Base-by-base conservation (phyloP, 2,888 invertebrate species). In the Cheilosia urbana region DNA sequence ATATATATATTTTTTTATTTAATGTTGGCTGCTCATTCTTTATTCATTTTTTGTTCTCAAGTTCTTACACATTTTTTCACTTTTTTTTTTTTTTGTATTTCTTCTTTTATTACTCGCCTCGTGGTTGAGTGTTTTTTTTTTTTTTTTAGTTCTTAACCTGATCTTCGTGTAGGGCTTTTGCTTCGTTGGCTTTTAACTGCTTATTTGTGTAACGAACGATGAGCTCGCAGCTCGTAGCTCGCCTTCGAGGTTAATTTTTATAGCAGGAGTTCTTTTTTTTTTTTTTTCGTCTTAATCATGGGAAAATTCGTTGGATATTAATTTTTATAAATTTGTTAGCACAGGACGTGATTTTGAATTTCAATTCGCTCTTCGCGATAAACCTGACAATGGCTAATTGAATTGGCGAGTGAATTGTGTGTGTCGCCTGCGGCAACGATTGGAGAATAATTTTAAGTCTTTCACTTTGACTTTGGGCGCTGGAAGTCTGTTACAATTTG, bases 1-100 rank as follows among this genome's bases (percentile, higher is more conserved):
- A 30, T 30, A 30, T 30, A 30, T 30, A 9, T 60, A n/a, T 72
- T 42, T 78, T 63, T 42, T 68, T 27, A 63, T 69, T 73, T 53
- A 69, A 73, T 69, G 73, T 63, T 63, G 30, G 17, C 60, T 78
- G 55, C 62, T 73, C 63, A 58, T 66, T 83, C 58, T 71, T 60
- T 58, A 71, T 72, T 77, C 27, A 47, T 73, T 55, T 73, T 83
- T 68, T 73, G 49, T 78, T 62, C 72, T 66, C 53, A 53, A 71
- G 77, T 66, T 72, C 34, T 49, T 47, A 47, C 17, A 45, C 17
- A 6, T 7, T 17, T 42, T 1, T 45, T 17, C 7, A 6, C 7
- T 17, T n/a, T 17, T 58, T 34, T 40, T 0, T 30, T 57, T 40
- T 13, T 13, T 11, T 51, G 15, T 68, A 47, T 40, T 58, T 27